Evolutionary conservation across 2,797 vertebrate genomes (phyloP).

Genomic region (Acrossocheilus wenchowensis): DNA sequence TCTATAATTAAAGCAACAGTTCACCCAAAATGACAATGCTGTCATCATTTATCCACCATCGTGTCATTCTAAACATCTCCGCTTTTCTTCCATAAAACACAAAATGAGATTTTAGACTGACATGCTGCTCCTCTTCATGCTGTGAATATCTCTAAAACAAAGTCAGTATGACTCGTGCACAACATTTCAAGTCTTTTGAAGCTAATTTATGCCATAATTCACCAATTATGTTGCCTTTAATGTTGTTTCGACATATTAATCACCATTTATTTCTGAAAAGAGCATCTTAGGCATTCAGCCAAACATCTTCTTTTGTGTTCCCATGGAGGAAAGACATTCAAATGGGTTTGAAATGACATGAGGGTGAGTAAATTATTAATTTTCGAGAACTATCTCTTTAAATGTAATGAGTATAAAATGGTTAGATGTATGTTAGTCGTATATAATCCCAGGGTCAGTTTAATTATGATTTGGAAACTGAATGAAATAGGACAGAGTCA

Average conservation of each 20-base stretch:
- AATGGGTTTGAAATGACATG: not conserved
- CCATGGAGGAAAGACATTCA: not conserved
- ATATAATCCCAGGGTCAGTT: not conserved
- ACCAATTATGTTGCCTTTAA: not conserved
- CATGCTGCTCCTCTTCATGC: not conserved
- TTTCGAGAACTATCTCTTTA: not conserved
- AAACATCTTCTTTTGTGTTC: not conserved
- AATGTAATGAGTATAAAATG: not conserved
- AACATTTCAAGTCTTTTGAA: not conserved
- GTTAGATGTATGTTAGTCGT: not conserved
- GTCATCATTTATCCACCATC: conserved; percentile 13
- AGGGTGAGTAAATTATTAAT: not conserved
- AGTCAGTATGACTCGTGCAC: too few species aligned
- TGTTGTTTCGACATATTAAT: conserved; percentile 11
- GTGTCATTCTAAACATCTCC: not conserved
- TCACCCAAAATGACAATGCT: conserved; percentile 2
- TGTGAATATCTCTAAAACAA: not conserved
- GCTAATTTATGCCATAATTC: not conserved
- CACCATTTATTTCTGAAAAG: not conserved
- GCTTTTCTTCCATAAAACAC: conserved; percentile 5
- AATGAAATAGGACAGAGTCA: not conserved
- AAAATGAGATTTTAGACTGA: not conserved
- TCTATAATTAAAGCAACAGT: conserved; percentile 17
- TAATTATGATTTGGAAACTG: not conserved
- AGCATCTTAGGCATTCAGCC: not conserved